Conservation (phyloP, 1,140 invertebrate species). For the Berghia stephanieae region DNA sequence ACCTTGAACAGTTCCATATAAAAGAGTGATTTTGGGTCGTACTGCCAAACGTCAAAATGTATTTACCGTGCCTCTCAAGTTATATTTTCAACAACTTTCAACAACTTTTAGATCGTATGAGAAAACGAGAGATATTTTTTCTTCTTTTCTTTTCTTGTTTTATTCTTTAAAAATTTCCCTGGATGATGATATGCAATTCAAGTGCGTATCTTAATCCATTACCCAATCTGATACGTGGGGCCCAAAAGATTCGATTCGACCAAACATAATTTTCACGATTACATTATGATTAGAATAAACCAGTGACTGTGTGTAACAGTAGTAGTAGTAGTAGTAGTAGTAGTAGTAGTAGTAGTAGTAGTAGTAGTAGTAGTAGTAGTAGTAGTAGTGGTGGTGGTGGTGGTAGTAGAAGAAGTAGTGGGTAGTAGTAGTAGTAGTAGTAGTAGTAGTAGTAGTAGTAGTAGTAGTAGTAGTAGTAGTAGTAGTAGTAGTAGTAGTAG, state of each 20-base stretch:
- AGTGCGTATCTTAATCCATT: neutral
- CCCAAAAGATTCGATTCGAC: neutral
- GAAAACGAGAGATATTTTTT: no score
- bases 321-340: neutral
- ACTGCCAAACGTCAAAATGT: no score
- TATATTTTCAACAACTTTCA: no score
- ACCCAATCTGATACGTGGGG: neutral
- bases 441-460: constrained; percentile 19
- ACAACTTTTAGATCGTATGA: no score
- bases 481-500: no score
- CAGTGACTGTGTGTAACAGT: neutral
- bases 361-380: neutral
- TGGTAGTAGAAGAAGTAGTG: neutral
- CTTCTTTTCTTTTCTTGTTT: no score
- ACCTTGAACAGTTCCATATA: no score
- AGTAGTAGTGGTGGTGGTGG: neutral
- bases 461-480: constrained; percentile 18
- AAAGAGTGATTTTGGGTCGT: no score
- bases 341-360: neutral
- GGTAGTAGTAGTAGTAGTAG: constrained; percentile 10
- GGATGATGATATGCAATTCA: neutral
- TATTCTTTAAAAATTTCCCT: neutral
- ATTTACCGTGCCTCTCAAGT: no score
- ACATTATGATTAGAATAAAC: neutral
- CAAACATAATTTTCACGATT: neutral